Percentiles rank a stretch among this genome's conserved stretches.
Conservation (phyloP, 2,797 vertebrate genomes). For the Sphaeramia orbicularis region DNA sequence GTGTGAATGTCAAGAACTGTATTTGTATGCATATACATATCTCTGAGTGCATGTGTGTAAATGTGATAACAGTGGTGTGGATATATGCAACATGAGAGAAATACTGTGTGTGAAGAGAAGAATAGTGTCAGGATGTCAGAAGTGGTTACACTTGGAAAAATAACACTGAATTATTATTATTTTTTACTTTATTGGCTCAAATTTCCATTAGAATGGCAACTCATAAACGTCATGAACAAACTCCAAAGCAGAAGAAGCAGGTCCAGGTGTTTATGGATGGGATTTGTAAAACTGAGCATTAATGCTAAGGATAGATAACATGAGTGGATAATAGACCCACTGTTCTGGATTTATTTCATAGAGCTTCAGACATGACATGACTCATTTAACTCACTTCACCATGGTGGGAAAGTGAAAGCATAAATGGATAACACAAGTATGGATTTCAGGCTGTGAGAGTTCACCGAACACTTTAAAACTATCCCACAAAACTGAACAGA, state of each 20-base stretch:
- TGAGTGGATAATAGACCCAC: neutral
- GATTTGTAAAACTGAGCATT: slow-evolving; percentile 1
- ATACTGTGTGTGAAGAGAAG: slow-evolving; percentile 1
- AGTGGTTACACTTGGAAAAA: neutral
- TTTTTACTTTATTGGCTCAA: neutral
- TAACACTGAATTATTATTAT: slow-evolving; percentile 9
- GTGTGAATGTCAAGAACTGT: slow-evolving; percentile 33
- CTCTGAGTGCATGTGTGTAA: slow-evolving; percentile 8
- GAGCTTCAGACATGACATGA: no score
- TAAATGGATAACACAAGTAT: no score
- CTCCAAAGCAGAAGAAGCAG: neutral
- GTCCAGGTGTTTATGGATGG: neutral
- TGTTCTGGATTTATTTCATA: neutral
- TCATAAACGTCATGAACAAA: neutral
- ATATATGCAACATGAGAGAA: slow-evolving; percentile 27
- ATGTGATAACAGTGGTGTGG: slow-evolving; percentile 4
- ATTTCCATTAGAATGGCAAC: slow-evolving; percentile 15
- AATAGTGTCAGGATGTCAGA: slow-evolving; percentile 1
- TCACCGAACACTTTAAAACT: no score
- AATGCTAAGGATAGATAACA: neutral
- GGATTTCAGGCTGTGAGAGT: no score
- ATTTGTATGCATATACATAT: slow-evolving; percentile 43
- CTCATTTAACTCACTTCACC: no score
- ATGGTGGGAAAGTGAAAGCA: no score
- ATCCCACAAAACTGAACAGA: no score